Conservation (phyloP, 1,140 invertebrate species). For the Papilio xuthus region DNA sequence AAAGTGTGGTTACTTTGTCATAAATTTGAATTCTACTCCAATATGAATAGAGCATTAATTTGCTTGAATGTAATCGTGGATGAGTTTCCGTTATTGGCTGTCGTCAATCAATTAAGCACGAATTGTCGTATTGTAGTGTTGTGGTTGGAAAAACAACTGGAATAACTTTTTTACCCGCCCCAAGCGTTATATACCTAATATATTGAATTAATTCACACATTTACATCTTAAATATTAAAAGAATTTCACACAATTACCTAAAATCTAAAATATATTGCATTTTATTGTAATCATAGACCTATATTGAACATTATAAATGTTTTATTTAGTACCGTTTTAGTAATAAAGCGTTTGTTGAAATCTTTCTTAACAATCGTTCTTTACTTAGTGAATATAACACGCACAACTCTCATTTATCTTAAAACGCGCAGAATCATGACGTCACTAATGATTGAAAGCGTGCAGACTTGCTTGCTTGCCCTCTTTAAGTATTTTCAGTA, state of each 20-base stretch:
- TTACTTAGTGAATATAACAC: slow-evolving; percentile 24
- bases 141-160: background rate
- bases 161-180: background rate
- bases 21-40: slow-evolving; percentile 41
- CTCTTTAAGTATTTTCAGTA: slow-evolving; percentile 1
- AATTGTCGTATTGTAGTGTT: background rate
- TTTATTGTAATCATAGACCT: too few species aligned
- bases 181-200: background rate
- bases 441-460: slow-evolving; percentile 36
- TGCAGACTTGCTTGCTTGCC: slow-evolving; percentile 4
- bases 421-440: slow-evolving; percentile 36
- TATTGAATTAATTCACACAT: background rate
- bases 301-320: too few species aligned
- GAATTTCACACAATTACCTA: too few species aligned
- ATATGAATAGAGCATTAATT: slow-evolving; percentile 31
- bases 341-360: background rate
- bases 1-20: background rate
- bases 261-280: too few species aligned
- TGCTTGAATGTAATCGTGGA: slow-evolving; percentile 10
- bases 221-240: too few species aligned
- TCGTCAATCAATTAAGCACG: slow-evolving; percentile 16
- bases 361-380: background rate
- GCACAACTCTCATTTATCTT: slow-evolving; percentile 38
- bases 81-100: slow-evolving; percentile 48
- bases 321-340: too few species aligned